Percentiles rank a stretch among this genome's conserved stretches.
Evolutionary conservation across 2,888 invertebrate genomes (phyloP).

Genomic region (Actias luna): DNA sequence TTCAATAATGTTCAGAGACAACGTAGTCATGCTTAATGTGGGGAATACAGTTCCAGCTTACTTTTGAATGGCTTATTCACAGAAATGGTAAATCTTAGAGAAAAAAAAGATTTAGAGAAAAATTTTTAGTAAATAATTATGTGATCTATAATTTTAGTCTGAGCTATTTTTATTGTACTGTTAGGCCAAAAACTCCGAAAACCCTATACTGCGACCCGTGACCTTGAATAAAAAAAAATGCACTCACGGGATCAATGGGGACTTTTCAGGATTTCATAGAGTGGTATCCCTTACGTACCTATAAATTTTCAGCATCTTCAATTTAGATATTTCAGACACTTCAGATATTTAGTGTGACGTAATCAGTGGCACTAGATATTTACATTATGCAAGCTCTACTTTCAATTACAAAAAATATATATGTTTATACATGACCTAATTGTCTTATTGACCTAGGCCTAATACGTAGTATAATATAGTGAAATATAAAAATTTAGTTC

Average conservation of each 20-base stretch:
- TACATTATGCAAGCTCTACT: too few relatives aligned
- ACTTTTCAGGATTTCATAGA: conserved; percentile 12
- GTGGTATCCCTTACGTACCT: neutral
- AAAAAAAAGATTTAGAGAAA: neutral
- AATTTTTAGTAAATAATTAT: neutral
- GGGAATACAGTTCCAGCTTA: conserved; percentile 1
- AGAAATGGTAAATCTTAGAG: conserved; percentile 7
- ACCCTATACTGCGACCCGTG: neutral
- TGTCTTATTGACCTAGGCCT: too few relatives aligned
- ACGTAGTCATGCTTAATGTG: too few relatives aligned
- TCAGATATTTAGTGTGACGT: too few relatives aligned
- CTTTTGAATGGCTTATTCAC: conserved; percentile 1
- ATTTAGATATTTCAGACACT: too few relatives aligned
- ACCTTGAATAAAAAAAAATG: neutral
- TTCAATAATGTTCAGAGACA: too few relatives aligned
- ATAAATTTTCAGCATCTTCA: conserved; percentile 1
- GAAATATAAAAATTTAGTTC: too few relatives aligned
- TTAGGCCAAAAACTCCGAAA: neutral
- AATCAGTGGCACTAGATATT: too few relatives aligned
- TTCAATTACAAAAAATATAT: too few relatives aligned
- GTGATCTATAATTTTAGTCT: neutral
- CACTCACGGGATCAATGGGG: neutral
- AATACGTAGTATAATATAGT: too few relatives aligned
- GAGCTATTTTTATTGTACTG: conserved; percentile 10
- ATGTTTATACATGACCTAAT: too few relatives aligned